These are phyloP conservation scores for Corvus cornix DNA, from an alignment of 2,113 vertebrate species.

Conservation along the genomic window DNA sequence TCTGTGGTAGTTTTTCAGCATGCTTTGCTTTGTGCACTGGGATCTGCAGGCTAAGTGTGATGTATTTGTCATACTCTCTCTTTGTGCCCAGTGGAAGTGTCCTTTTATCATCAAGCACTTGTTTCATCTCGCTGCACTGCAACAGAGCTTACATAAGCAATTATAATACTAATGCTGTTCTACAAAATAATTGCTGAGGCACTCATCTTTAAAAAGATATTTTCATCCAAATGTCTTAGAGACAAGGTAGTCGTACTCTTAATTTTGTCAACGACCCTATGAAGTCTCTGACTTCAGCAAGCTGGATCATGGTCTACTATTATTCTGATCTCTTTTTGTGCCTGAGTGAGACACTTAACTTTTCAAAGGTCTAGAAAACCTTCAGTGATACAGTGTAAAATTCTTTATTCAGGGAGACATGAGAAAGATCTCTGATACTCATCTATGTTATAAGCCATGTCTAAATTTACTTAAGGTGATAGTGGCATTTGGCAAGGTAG, in stretches of 20 bases:
- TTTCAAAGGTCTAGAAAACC: not conserved
- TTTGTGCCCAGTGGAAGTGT: not conserved
- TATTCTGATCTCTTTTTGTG: not conserved
- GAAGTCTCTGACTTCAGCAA: not conserved
- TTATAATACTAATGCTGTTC: not conserved
- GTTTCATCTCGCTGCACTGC: not conserved
- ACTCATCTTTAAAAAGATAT: not conserved
- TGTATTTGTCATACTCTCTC: not conserved
- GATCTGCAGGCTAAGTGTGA: not conserved
- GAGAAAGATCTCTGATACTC: not conserved
- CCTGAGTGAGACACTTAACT: not conserved
- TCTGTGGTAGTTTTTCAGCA: not conserved
- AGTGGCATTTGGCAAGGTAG: not conserved
- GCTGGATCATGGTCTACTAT: not conserved
- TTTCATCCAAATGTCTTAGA: not conserved
- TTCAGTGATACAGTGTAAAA: not conserved
- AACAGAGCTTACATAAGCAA: not conserved
- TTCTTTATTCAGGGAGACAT: not conserved
- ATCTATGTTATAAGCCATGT: not conserved
- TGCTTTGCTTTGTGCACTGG: not conserved
- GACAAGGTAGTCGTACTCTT: not conserved
- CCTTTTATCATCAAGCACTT: not conserved
- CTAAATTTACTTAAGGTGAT: not conserved
- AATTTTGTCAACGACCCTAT: not conserved
- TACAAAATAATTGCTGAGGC: not conserved